A percentile compares a stretch with the other conserved stretches of the same genome.
Evolutionary conservation across 2,797 vertebrate species (phyloP).

Genomic region (Megalops cyprinoides): DNA sequence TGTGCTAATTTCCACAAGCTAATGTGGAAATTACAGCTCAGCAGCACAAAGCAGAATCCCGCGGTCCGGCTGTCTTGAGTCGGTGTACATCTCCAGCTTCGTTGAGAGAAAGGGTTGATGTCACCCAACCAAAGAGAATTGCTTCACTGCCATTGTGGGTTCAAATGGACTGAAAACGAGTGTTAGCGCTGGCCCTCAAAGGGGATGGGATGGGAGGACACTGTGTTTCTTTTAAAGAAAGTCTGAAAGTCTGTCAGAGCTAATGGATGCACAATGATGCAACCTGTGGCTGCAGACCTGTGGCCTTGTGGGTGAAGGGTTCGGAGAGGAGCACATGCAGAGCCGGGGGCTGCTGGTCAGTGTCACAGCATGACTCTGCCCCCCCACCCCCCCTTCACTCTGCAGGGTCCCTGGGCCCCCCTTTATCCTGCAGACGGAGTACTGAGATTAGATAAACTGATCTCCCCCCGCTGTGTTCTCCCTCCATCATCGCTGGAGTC

Average conservation of each 20-base stretch:
- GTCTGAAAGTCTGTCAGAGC: too few species aligned
- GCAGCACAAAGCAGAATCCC: too few species aligned
- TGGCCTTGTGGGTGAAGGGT: background rate
- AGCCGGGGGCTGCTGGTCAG: constrained; percentile 44
- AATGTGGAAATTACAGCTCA: background rate
- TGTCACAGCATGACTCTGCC: constrained; percentile 33
- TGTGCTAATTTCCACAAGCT: background rate
- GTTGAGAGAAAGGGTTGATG: background rate
- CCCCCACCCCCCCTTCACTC: constrained; percentile 34
- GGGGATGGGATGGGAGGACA: too few species aligned
- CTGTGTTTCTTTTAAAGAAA: too few species aligned
- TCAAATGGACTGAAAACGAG: too few species aligned
- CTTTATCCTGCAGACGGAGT: constrained; percentile 55
- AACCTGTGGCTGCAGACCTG: background rate
- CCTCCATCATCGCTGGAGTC: constrained; percentile 72
- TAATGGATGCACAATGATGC: background rate
- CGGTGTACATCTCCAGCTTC: background rate
- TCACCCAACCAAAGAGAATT: background rate
- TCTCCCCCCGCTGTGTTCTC: constrained; percentile 52
- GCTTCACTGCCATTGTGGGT: background rate
- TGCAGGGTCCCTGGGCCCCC: constrained; percentile 51
- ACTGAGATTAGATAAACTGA: constrained; percentile 71
- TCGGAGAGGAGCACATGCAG: constrained; percentile 52
- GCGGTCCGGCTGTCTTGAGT: background rate
- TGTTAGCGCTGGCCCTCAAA: too few species aligned